A percentile compares a stretch with the other conserved stretches of the same genome.
These are phyloP conservation scores for Drosophila ficusphila DNA, from an alignment of 1,140 invertebrate genomes.

Conservation along the genomic window DNA sequence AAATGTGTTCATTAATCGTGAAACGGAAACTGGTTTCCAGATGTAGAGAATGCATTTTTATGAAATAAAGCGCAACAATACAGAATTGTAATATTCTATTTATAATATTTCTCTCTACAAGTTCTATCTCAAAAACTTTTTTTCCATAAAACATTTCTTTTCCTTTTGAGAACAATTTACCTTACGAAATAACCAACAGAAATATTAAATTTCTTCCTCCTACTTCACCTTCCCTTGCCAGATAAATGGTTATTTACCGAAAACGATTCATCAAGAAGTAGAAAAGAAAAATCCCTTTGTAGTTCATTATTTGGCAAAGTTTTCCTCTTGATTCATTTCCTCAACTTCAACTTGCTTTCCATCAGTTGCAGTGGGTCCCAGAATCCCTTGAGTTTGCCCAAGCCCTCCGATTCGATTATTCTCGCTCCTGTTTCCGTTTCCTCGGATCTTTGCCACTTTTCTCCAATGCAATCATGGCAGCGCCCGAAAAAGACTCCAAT, in stretches of 20 bases:
- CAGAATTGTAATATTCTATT: no score
- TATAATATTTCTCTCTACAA: background rate
- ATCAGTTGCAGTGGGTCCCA: constrained; percentile 4
- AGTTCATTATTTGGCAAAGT: constrained; percentile 20
- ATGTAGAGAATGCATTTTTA: background rate
- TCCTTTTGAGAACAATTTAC: background rate
- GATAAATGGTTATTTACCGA: background rate
- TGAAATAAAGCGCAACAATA: no score
- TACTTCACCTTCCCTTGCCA: background rate
- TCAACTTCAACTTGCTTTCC: constrained; percentile 3
- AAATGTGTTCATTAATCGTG: constrained; percentile 51
- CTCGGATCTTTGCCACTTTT: constrained; percentile 6
- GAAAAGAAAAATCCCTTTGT: constrained; percentile 1
- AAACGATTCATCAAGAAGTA: constrained; percentile 2
- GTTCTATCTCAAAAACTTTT: no score
- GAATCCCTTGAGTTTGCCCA: constrained; percentile 9
- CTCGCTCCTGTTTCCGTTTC: constrained; percentile 23
- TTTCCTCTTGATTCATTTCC: constrained; percentile 17
- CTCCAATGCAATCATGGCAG: constrained; percentile 26
- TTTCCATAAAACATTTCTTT: no score
- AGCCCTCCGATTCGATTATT: constrained; percentile 32
- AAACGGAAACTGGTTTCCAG: background rate
- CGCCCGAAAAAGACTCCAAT: constrained; percentile 21
- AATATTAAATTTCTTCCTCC: background rate
- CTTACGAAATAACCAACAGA: background rate